Evolutionary conservation across 2,888 invertebrate species (phyloP).

Genomic region (Ectobius pallidus): DNA sequence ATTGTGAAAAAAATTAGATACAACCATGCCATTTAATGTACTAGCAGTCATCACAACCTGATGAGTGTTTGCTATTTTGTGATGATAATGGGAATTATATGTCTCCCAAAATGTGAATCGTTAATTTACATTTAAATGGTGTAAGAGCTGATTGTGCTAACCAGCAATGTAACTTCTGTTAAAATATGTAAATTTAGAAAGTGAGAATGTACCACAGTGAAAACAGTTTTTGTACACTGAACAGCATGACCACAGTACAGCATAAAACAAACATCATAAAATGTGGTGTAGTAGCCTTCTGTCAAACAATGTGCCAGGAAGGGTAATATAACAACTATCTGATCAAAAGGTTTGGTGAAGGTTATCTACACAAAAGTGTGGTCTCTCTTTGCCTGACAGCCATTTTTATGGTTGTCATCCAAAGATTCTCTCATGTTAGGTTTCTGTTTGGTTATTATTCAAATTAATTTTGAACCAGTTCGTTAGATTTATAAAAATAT

Average conservation of each 20-base stretch:
- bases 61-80: neutral
- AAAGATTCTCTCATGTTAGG: too few relatives aligned
- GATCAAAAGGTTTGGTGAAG: too few relatives aligned
- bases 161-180: neutral
- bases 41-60: neutral
- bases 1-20: neutral
- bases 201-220: neutral
- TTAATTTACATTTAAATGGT: neutral
- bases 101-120: neutral
- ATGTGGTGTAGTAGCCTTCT: neutral
- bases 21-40: neutral
- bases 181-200: neutral
- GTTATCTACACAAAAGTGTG: neutral
- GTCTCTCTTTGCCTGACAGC: neutral
- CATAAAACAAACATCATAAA: too few relatives aligned
- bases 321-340: too few relatives aligned
- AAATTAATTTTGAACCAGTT: neutral
- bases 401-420: too few relatives aligned
- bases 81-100: neutral
- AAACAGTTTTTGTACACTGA: neutral
- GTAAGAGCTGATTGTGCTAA: neutral
- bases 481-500: too few relatives aligned
- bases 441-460: neutral
- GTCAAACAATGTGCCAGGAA: neutral
- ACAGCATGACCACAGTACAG: neutral